These are phyloP conservation scores for Caenorhabditis plicata DNA, from an alignment of 2,888 invertebrate genomes.

Conservation along the genomic window DNA sequence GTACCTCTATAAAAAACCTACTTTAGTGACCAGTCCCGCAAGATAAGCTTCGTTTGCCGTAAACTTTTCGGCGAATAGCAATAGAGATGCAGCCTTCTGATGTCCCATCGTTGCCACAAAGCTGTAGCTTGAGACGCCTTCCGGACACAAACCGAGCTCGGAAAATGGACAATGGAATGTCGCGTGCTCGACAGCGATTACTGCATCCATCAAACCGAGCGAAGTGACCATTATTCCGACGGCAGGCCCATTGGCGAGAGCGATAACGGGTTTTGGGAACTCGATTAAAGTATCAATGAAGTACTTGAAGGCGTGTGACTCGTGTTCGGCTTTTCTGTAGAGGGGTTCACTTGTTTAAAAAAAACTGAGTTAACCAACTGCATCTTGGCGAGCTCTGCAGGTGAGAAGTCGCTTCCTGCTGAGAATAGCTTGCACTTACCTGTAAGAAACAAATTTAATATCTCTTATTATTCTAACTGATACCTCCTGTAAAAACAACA, in stretches of 20 bases:
- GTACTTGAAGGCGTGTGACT: constrained; percentile 68
- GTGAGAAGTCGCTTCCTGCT: constrained; percentile 78
- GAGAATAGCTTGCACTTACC: constrained; percentile 76
- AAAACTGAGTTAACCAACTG: constrained; percentile 1
- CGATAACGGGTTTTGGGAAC: constrained; percentile 84
- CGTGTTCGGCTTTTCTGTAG: constrained; percentile 9
- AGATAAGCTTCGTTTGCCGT: constrained; percentile 78
- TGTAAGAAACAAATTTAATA: constrained; percentile 5
- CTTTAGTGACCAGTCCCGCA: constrained; percentile 78
- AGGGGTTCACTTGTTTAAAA: constrained; percentile 6
- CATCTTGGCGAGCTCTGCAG: constrained; percentile 25
- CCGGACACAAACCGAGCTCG: constrained; percentile 49
- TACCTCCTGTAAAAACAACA: constrained; percentile 75
- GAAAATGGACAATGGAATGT: constrained; percentile 54
- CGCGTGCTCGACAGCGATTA: constrained; percentile 78
- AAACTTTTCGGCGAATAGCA: constrained; percentile 77
- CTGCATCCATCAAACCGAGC: constrained; percentile 81
- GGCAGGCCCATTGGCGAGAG: constrained; percentile 90
- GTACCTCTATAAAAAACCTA: constrained; percentile 65
- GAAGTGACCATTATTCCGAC: constrained; percentile 87
- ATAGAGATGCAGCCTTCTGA: constrained; percentile 74
- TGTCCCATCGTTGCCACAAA: constrained; percentile 70
- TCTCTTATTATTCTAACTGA: not conserved
- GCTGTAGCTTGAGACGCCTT: constrained; percentile 47
- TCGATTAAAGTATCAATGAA: constrained; percentile 79